phyloP scores from a whole-genome alignment of 2,888 invertebrate species.

The Linnaemya tessellans region DNA sequence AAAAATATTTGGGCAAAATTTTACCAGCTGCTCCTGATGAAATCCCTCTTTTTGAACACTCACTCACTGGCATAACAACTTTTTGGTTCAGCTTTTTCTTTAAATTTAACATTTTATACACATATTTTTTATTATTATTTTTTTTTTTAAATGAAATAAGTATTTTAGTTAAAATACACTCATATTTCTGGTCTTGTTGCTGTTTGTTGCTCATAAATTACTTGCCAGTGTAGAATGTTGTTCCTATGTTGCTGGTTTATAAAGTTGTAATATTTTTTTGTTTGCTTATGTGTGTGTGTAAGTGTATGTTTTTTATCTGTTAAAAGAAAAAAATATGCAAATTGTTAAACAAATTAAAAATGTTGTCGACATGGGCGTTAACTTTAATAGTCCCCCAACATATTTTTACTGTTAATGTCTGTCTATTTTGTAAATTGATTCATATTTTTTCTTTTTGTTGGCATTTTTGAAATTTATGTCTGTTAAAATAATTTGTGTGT shows the following conservation, averaged over 20 bases:
- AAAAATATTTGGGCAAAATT: slow-evolving; percentile 12
- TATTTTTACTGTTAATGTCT: slow-evolving; percentile 27
- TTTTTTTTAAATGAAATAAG: slow-evolving; percentile 15
- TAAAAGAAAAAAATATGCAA: slow-evolving; percentile 21
- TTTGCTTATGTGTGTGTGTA: not conserved
- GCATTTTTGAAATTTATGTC: slow-evolving; percentile 4
- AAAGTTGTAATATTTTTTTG: not conserved
- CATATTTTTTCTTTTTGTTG: slow-evolving; percentile 32
- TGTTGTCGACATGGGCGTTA: slow-evolving; percentile 69
- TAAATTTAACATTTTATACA: not conserved
- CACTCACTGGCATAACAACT: not conserved
- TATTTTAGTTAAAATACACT: not conserved
- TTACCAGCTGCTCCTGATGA: slow-evolving; percentile 38
- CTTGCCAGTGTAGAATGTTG: not conserved
- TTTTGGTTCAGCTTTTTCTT: not conserved
- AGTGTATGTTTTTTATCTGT: slow-evolving; percentile 10
- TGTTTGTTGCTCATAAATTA: slow-evolving; percentile 34
- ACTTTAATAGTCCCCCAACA: slow-evolving; percentile 37
- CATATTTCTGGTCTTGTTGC: not conserved
- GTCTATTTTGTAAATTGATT: slow-evolving; percentile 48
- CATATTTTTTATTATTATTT: too few species aligned
- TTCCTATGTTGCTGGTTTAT: slow-evolving; percentile 30
- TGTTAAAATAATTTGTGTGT: slow-evolving; percentile 27
- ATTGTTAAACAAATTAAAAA: slow-evolving; percentile 69
- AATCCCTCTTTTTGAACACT: not conserved